A percentile compares a stretch with the other conserved stretches of the same genome.
These are phyloP conservation scores for Lasius platythorax DNA, from an alignment of 2,888 invertebrate genomes.

Conservation along the genomic window DNA sequence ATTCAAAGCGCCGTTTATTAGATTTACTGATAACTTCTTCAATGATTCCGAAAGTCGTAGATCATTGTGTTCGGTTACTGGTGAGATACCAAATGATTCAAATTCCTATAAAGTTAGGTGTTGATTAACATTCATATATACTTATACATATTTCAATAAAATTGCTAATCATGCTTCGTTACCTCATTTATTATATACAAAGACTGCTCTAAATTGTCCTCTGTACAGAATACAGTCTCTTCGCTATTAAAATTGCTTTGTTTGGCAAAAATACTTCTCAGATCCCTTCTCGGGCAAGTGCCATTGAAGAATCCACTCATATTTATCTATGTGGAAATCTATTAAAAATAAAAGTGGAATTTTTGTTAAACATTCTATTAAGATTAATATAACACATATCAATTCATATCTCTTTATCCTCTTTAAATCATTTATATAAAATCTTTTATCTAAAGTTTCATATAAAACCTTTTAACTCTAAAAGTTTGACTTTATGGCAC, in stretches of 20 bases:
- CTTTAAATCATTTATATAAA: neutral
- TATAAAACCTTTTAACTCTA: neutral
- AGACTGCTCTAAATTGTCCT: conserved; percentile 72
- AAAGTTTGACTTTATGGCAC: neutral
- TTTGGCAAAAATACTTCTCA: conserved; percentile 60
- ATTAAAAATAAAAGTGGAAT: neutral
- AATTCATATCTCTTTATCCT: neutral
- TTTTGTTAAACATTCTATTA: neutral
- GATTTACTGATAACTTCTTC: conserved; percentile 59
- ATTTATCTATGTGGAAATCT: neutral
- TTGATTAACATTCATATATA: neutral
- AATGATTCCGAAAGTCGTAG: conserved; percentile 52
- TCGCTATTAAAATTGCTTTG: conserved; percentile 44
- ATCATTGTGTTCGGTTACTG: conserved; percentile 41
- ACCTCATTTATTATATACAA: conserved; percentile 75
- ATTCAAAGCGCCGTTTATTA: conserved; percentile 74
- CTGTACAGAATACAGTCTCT: conserved; percentile 69
- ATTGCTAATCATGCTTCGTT: neutral
- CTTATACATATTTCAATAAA: neutral
- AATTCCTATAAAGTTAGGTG: conserved; percentile 68
- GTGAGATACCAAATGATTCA: conserved; percentile 71
- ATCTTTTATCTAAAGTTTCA: neutral
- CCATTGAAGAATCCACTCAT: conserved; percentile 46
- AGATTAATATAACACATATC: neutral
- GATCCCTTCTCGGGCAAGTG: conserved; percentile 69